Evolutionary conservation across 2,888 invertebrate genomes (phyloP), one percentile per base, ranked within the genome.

Genomic region (Ennomos erosarius): DNA sequence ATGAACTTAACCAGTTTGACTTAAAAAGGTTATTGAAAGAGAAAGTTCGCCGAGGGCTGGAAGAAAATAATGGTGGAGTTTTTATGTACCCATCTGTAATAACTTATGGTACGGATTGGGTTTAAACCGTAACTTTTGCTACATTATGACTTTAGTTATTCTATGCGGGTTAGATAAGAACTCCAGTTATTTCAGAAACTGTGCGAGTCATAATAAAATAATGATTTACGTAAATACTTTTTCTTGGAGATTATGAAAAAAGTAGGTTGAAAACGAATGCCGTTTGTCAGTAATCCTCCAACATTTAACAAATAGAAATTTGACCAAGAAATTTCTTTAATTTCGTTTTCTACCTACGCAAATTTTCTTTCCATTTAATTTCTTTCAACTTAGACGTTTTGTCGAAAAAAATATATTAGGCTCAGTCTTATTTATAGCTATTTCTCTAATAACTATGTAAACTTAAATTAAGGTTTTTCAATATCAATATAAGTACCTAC

Each of bases 1-100:
- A 40, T 55, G 55, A 55, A 48, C 33, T 60, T 55, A 49, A 49
- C 49, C 49, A 49, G 55, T 6, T 35, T 12, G 42, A 40, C 40
- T 52, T 58, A 49, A 53, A 60, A 62, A 65, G 57, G 52, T 59
- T 59, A 59, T 59, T 46, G 61, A 56, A 61, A 55, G 46, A 53
- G 47, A 62, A 57, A 52, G 11, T 58, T 59, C 39, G 40, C 50
- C 49, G 44, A 43, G 11, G 33, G 55, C 47, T 48, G 40, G 54
- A 57, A 58, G 55, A 37, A 43, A 58, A 48, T 39, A 56, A 60
- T 58, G 33, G 48, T 10, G 37, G 12, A 16, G 43, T 38, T 40
- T 60, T 47, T 55, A 12, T 39, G 39, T 13, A 26, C 26, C 6
- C 3, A 26, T 26, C 26, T 26, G 26, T 26, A 26, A 26, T 26